Conservation (phyloP, 1,140 invertebrate species). For the Diabrotica virgifera region DNA sequence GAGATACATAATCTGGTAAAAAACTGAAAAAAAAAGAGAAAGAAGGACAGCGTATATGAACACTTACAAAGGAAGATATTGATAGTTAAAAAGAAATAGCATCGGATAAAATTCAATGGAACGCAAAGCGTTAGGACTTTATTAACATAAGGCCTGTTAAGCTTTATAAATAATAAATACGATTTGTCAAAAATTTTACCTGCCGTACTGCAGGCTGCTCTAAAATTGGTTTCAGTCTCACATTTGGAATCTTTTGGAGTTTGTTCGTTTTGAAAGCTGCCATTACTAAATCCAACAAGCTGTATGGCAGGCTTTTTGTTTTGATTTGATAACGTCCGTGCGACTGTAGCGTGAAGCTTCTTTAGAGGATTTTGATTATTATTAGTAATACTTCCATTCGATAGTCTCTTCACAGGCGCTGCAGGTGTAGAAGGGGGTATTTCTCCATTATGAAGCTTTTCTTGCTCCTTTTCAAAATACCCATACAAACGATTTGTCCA, state of each 20-base stretch:
- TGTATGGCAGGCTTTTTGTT: conserved; percentile 50
- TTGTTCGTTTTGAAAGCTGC: conserved; percentile 55
- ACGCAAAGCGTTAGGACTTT: too few relatives aligned
- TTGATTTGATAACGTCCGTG: conserved; percentile 53
- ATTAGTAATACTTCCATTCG: conserved; percentile 24
- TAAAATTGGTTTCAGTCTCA: conserved; percentile 27
- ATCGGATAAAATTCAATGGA: too few relatives aligned
- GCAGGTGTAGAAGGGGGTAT: conserved; percentile 43
- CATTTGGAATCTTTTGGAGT: conserved; percentile 15
- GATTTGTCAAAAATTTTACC: conserved; percentile 16
- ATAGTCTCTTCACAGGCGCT: conserved; percentile 25
- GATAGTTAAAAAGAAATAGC: too few relatives aligned
- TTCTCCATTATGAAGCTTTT: conserved; percentile 65
- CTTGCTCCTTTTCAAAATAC: conserved; percentile 82
- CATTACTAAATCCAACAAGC: conserved; percentile 56
- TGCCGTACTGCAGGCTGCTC: conserved; percentile 35
- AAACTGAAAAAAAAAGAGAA: too few relatives aligned
- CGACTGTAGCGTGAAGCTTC: conserved; percentile 53
- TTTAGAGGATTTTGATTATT: conserved; percentile 47
- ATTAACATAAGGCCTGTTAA: too few relatives aligned
- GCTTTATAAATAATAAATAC: too few relatives aligned
- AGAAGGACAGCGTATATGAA: too few relatives aligned
- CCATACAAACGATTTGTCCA: conserved; percentile 90
- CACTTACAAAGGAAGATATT: too few relatives aligned
- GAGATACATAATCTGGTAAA: too few relatives aligned